Evolutionary conservation across 35 echinoderm and acorn worm genomes (phyloP), one percentile per base, ranked within the genome.

Genomic region (Ophiothrix spiculata): DNA sequence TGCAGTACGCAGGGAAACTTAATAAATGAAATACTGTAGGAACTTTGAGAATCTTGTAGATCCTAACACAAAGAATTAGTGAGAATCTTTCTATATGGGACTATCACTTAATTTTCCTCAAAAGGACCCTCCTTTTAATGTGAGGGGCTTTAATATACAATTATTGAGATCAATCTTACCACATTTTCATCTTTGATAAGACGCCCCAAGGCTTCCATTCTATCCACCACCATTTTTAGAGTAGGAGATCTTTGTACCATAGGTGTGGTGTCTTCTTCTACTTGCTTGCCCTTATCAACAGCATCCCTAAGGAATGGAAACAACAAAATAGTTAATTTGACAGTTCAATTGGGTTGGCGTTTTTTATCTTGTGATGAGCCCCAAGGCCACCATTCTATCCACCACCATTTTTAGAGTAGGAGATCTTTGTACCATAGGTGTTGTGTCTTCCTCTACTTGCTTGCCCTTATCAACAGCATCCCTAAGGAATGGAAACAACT

Each of bases 181-280:
- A 39, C 39, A 39, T 87, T 35, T 31, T 79, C 90, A 33, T 25
- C n/a, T 60, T 76, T 35, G 29, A 87, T 64, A 36, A 64, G 79
- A 34, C 56, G 76, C 39, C 79, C 81, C 0, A 91, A 78, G 37
- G 60, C 46, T 74, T 81, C 80, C 40, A 88, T 46, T 84, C 85
- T 89, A 37, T 79, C 75, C 11, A 83, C 36, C 2, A 89, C 36
- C 14, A 63, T 73, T 15, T 85, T 75, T 14, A 93, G 46, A 17
- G 91, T 93, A 36, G 39, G 33, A 19, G 91, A 89, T 19, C 75
- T 84, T 32, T 83, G 42, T 39, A 39, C 80, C 31, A 83, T 74
- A 25, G 86, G 10, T 32, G 40, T 32, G 16, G 8, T 31, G 31
- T 78, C 75, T 36, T 90, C 88, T 77, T 45, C 75, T 33, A 32